A percentile compares a stretch with the other conserved stretches of the same genome.
Evolutionary conservation across 2,888 invertebrate genomes (phyloP).

Genomic region (Pycnomerus fuliginosus): DNA sequence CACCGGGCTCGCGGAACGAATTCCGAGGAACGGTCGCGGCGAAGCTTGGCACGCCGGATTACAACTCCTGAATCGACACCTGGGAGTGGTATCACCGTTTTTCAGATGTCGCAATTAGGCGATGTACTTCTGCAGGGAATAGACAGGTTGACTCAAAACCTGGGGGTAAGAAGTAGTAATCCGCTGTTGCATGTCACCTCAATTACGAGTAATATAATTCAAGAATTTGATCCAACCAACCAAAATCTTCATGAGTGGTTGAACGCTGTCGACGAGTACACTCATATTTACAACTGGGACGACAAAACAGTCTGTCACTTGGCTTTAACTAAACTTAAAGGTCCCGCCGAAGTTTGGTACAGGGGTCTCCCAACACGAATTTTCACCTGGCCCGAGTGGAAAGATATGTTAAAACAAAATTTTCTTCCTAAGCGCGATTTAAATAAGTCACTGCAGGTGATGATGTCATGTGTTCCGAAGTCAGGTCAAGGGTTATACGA

Average conservation of each 20-base stretch:
- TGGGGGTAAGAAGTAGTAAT: background rate
- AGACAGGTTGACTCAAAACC: too few relatives aligned
- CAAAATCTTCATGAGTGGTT: constrained; percentile 10
- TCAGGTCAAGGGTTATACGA: constrained; percentile 5
- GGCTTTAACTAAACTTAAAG: constrained; percentile 13
- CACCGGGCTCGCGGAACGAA: too few relatives aligned
- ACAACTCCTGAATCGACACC: too few relatives aligned
- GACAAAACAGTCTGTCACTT: constrained; percentile 12
- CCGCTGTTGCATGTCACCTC: background rate
- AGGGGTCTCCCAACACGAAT: constrained; percentile 12
- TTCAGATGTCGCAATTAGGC: too few relatives aligned
- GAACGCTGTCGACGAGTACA: constrained; percentile 20
- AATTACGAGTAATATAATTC: constrained; percentile 4
- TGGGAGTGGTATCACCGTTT: too few relatives aligned
- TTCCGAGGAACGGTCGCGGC: too few relatives aligned
- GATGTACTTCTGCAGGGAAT: too few relatives aligned
- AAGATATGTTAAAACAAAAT: constrained; percentile 5
- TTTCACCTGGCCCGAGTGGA: constrained; percentile 15
- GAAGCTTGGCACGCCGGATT: too few relatives aligned
- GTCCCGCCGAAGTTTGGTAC: constrained; percentile 17
- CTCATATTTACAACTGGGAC: constrained; percentile 7
- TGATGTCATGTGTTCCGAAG: constrained; percentile 6
- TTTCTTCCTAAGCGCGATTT: constrained; percentile 15
- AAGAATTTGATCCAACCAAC: constrained; percentile 10
- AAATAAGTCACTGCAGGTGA: constrained; percentile 1